A percentile compares a stretch with the other conserved stretches of the same genome.
Conservation (phyloP, 2,113 vertebrate species). For the Loxodonta africana region DNA sequence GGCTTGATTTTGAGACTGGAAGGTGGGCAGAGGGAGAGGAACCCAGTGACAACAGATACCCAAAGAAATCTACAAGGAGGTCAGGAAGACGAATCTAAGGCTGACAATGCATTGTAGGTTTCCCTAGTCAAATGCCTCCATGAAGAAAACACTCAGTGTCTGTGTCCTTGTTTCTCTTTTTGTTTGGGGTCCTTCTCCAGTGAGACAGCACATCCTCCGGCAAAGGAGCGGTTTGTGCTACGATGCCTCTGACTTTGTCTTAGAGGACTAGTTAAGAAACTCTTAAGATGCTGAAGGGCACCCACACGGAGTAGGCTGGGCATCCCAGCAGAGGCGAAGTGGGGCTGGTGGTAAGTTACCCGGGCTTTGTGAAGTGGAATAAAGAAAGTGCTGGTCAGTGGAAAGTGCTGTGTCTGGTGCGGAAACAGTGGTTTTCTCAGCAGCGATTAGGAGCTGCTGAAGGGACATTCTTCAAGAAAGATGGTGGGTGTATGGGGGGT, state of each 20-base stretch:
- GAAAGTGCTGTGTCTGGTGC: conserved; percentile 69
- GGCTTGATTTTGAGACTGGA: conserved; percentile 74
- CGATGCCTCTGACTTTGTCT: conserved; percentile 58
- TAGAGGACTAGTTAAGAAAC: conserved; percentile 80
- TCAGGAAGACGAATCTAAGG: conserved; percentile 6
- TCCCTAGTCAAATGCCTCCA: conserved; percentile 45
- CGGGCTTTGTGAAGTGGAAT: conserved; percentile 75
- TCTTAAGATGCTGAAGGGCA: conserved; percentile 75
- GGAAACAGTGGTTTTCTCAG: conserved; percentile 66
- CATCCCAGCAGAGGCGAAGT: conserved; percentile 46
- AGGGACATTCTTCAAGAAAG: conserved; percentile 73
- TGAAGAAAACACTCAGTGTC: conserved; percentile 40
- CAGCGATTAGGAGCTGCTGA: conserved; percentile 55
- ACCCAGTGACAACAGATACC: conserved; percentile 67
- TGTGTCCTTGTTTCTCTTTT: conserved; percentile 64
- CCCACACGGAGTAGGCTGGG: conserved; percentile 63
- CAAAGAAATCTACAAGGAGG: neutral
- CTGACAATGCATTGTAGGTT: conserved; percentile 63
- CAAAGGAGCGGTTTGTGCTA: conserved; percentile 60
- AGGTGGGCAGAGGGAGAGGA: conserved; percentile 30
- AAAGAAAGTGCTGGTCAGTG: conserved; percentile 77
- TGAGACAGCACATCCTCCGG: conserved; percentile 45
- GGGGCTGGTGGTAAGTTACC: conserved; percentile 75
- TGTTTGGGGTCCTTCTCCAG: conserved; percentile 32
- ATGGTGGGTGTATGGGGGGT: conserved; percentile 41